phyloP scores from a whole-genome alignment of 2,113 vertebrate genomes.

The Acrocephalus kingi region DNA sequence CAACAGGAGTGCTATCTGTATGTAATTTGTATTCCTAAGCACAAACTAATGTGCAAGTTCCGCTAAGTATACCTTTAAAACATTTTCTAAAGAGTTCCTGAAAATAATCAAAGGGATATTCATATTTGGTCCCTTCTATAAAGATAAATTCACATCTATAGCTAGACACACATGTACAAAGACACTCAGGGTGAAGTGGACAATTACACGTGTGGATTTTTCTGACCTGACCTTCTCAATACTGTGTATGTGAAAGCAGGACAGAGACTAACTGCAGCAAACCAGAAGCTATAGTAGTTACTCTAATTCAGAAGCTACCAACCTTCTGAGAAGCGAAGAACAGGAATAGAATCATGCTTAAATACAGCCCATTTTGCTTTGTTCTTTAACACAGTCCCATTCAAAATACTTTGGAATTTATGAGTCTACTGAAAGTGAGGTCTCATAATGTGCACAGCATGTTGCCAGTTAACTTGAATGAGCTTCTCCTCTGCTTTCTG shows the following conservation, averaged over 20 bases:
- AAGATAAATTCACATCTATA: not conserved
- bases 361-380: constrained; percentile 53
- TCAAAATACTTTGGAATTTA: constrained; percentile 34
- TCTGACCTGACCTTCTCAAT: constrained; percentile 9
- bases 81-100: not conserved
- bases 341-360: constrained; percentile 10
- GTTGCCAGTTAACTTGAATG: constrained; percentile 50
- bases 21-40: not conserved
- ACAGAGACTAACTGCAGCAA: constrained; percentile 54
- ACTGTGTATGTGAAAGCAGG: not conserved
- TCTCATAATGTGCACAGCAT: constrained; percentile 49
- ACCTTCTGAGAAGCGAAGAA: constrained; percentile 44
- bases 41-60: not conserved
- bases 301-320: constrained; percentile 44
- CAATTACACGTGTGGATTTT: not conserved
- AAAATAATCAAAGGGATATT: not conserved
- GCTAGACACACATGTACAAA: not conserved
- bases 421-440: constrained; percentile 38
- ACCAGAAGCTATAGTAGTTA: constrained; percentile 54
- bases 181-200: not conserved
- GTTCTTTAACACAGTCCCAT: constrained; percentile 39
- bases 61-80: not conserved
- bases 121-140: not conserved
- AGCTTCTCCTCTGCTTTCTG: constrained; percentile 61
- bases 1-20: not conserved